Percentiles rank a stretch among this genome's conserved stretches.
phyloP scores from a whole-genome alignment of 30 jellyfish, hydroid and myxozoan species.

The Cassiopea andromeda region DNA sequence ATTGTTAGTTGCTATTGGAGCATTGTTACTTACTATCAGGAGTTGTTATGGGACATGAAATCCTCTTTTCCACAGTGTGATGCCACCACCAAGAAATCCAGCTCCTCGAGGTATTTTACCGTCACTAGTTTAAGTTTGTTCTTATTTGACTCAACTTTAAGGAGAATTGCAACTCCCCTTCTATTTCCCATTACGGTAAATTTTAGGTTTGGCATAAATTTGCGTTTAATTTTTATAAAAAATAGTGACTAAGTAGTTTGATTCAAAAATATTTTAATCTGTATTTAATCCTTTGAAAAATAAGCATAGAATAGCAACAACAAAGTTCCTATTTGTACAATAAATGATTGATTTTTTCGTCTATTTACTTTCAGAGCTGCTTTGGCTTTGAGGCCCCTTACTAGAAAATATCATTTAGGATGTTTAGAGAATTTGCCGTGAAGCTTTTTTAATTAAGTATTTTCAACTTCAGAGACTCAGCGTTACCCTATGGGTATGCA shows the following conservation, averaged over 20 bases:
- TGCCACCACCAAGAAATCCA: slow-evolving; percentile 73
- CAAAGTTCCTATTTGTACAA: too few relatives aligned
- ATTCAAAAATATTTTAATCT: too few relatives aligned
- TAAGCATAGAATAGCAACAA: too few relatives aligned
- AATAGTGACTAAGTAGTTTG: too few relatives aligned
- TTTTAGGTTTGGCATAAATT: too few relatives aligned
- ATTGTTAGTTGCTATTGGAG: not conserved
- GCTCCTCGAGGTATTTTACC: slow-evolving; percentile 44
- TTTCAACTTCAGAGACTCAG: slow-evolving; percentile 7
- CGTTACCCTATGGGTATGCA: slow-evolving; percentile 82
- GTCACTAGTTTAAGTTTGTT: not conserved
- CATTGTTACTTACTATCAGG: not conserved
- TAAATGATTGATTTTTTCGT: too few relatives aligned
- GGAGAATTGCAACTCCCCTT: not conserved
- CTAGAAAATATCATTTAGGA: too few relatives aligned
- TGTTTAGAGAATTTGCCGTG: not conserved
- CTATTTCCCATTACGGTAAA: too few relatives aligned
- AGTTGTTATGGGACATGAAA: not conserved
- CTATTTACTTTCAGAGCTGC: too few relatives aligned
- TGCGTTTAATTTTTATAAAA: too few relatives aligned
- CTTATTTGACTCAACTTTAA: not conserved
- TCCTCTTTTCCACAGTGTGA: slow-evolving; percentile 22
- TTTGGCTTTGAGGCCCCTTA: too few relatives aligned
- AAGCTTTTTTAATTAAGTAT: not conserved
- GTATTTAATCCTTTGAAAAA: too few relatives aligned